phyloP scores from a whole-genome alignment of 2,888 invertebrate genomes.

The Lampropteryx suffumata region DNA sequence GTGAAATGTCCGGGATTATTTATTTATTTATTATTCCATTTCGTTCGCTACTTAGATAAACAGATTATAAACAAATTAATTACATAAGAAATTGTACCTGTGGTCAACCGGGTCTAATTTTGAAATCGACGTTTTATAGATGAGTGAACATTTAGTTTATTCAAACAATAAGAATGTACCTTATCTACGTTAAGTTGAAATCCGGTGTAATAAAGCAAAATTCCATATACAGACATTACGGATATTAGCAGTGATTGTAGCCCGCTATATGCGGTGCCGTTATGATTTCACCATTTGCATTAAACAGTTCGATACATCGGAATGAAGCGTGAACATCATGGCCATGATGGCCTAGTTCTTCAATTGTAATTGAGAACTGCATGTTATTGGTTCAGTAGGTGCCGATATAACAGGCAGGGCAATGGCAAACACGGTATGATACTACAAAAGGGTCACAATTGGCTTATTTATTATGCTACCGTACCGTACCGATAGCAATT shows the following conservation, averaged over 20 bases:
- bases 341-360: constrained; percentile 28
- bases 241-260: constrained; percentile 17
- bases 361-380: constrained; percentile 21
- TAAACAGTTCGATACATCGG: constrained; percentile 24
- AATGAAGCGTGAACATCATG: constrained; percentile 26
- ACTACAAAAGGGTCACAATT: neutral
- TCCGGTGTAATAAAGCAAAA: constrained; percentile 26
- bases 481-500: too few species aligned
- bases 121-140: too few species aligned
- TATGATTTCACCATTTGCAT: constrained; percentile 27
- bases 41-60: too few species aligned
- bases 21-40: too few species aligned
- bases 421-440: constrained; percentile 7
- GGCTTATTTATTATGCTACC: too few species aligned
- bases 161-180: constrained; percentile 33
- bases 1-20: too few species aligned
- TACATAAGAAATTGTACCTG: too few species aligned
- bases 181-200: neutral
- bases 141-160: neutral
- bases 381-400: constrained; percentile 21
- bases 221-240: constrained; percentile 30
- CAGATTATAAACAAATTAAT: too few species aligned
- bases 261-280: constrained; percentile 18
- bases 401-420: constrained; percentile 4
- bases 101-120: too few species aligned